Conservation (phyloP, 2,888 invertebrate species). For the Didymodactylos carnosus region DNA sequence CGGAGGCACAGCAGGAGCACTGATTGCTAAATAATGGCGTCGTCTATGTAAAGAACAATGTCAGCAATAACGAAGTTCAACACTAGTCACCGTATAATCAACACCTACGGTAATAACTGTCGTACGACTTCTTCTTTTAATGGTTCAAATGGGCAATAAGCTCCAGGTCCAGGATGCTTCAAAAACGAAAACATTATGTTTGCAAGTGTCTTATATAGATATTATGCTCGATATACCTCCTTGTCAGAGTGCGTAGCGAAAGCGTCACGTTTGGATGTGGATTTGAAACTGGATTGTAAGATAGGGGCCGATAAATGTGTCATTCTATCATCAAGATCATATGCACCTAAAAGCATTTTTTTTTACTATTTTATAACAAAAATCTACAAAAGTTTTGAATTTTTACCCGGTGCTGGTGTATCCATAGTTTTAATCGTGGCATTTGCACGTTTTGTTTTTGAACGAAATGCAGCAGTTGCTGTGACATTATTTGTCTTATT, state of each 20-base stretch:
- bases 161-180: constrained; percentile 29
- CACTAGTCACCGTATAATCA: not conserved
- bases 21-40: constrained; percentile 33
- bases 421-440: constrained; percentile 19
- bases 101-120: constrained; percentile 28
- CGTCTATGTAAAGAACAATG: constrained; percentile 20
- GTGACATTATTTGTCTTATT: constrained; percentile 26
- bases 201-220: not conserved
- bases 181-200: not conserved
- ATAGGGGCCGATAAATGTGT: constrained; percentile 22
- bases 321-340: constrained; percentile 27
- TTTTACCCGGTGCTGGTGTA: constrained; percentile 27
- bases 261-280: constrained; percentile 20
- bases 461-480: constrained; percentile 30
- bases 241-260: not conserved
- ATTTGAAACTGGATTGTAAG: constrained; percentile 30
- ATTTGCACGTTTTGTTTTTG: constrained; percentile 25
- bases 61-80: not conserved
- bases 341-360: constrained; percentile 23
- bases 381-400: not conserved
- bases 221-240: not conserved
- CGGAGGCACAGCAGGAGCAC: constrained; percentile 33
- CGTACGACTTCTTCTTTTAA: constrained; percentile 15
- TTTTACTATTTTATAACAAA: not conserved
- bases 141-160: constrained; percentile 21